These are phyloP conservation scores for Acipenser oxyrinchus DNA, from an alignment of 2,797 vertebrate genomes.

Conservation along the genomic window DNA sequence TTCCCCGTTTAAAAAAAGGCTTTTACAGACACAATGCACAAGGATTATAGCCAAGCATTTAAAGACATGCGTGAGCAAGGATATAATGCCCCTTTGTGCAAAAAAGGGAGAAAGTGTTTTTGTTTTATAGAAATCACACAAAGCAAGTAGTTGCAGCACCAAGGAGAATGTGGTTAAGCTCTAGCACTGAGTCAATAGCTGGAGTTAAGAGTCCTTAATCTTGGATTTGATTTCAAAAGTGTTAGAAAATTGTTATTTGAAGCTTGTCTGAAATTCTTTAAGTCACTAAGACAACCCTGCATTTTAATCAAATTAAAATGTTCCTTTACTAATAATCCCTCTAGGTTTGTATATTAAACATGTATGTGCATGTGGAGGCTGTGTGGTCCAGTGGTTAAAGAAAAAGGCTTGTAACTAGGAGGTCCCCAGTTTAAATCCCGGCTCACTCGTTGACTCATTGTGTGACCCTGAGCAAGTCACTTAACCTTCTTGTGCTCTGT, in stretches of 20 bases:
- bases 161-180: conserved; percentile 7
- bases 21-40: conserved; percentile 36
- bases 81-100: conserved; percentile 8
- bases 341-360: too few species aligned
- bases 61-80: conserved; percentile 8
- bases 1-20: conserved; percentile 37
- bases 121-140: conserved; percentile 15
- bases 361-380: too few species aligned
- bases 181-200: background rate
- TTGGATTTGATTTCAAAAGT: conserved; percentile 6
- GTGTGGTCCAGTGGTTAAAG: too few species aligned
- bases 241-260: conserved; percentile 7
- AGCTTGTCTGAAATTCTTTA: too few species aligned
- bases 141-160: conserved; percentile 9
- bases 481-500: too few species aligned
- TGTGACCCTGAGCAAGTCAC: too few species aligned
- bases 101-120: conserved; percentile 11
- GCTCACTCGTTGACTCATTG: too few species aligned
- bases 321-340: background rate
- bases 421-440: too few species aligned
- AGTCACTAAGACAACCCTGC: background rate
- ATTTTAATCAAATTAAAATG: background rate
- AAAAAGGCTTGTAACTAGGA: too few species aligned
- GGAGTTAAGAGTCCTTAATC: conserved; percentile 10
- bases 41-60: conserved; percentile 31